These are phyloP conservation scores for Bubo blakistoni DNA, from an alignment of 2,113 vertebrate genomes.

Conservation along the genomic window DNA sequence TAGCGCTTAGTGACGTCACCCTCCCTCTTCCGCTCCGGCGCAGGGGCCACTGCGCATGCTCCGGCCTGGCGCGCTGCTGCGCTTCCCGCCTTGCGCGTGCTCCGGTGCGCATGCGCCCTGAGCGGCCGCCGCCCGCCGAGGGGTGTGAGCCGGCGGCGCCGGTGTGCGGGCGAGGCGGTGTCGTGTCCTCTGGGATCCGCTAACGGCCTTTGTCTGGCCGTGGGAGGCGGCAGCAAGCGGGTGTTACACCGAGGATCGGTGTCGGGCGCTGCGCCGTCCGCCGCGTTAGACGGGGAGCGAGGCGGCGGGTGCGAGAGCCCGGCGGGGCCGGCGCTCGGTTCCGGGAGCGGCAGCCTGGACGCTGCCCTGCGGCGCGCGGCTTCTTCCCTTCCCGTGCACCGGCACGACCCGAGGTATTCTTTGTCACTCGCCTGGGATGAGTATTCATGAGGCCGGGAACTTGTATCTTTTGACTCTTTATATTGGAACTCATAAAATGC, in stretches of 20 bases:
- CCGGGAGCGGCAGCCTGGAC: too few relatives aligned
- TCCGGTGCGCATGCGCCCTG: too few relatives aligned
- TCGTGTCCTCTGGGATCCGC: rapidly evolving
- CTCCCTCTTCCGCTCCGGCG: rapidly evolving
- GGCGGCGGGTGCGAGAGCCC: too few relatives aligned
- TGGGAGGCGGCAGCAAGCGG: neutral
- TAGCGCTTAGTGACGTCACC: neutral
- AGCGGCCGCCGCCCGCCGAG: too few relatives aligned
- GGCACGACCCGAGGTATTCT: neutral
- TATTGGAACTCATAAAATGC: neutral
- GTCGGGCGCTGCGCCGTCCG: neutral
- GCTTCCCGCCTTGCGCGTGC: too few relatives aligned
- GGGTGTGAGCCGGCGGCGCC: rapidly evolving
- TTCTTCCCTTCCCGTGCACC: rapidly evolving
- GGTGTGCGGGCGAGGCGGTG: too few relatives aligned
- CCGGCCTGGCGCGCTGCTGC: neutral
- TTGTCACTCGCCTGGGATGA: neutral
- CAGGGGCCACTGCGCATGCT: rapidly evolving
- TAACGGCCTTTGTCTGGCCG: too few relatives aligned
- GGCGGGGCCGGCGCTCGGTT: too few relatives aligned
- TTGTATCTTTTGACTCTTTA: rapidly evolving
- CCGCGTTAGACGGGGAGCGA: neutral
- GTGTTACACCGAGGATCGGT: neutral
- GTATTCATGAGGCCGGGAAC: neutral
- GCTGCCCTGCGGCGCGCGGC: neutral